Conservation (phyloP, 2,113 vertebrate species). For the Salvelinus fontinalis region DNA sequence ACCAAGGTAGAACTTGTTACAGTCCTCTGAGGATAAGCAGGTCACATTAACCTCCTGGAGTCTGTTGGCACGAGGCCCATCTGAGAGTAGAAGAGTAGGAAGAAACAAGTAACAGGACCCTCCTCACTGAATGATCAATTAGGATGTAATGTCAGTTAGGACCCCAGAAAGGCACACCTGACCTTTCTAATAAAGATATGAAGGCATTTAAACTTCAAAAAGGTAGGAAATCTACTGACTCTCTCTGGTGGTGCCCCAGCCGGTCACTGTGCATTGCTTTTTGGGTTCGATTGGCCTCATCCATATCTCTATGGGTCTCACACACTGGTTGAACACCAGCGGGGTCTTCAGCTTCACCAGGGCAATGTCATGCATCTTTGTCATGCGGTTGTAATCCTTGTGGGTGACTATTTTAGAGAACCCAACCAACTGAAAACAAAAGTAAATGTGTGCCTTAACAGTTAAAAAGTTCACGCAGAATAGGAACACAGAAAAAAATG, state of each 20-base stretch:
- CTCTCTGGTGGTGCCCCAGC: constrained; percentile 72
- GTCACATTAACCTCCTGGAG: constrained; percentile 77
- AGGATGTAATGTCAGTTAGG: background rate
- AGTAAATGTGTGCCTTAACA: too few relatives aligned
- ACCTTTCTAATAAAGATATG: background rate
- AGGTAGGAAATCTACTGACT: constrained; percentile 45
- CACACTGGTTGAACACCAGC: constrained; percentile 52
- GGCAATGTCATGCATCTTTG: constrained; percentile 63
- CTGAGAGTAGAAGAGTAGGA: constrained; percentile 33
- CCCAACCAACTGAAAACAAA: constrained; percentile 31
- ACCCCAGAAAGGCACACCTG: background rate
- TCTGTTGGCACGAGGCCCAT: constrained; percentile 49
- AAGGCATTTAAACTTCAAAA: background rate
- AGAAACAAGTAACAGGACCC: background rate
- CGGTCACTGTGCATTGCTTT: constrained; percentile 66
- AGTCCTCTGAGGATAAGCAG: constrained; percentile 40
- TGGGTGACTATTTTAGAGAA: constrained; percentile 58
- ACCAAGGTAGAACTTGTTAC: constrained; percentile 51
- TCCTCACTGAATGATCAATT: background rate
- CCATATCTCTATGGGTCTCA: constrained; percentile 66
- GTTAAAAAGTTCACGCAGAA: background rate
- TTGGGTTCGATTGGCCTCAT: constrained; percentile 2
- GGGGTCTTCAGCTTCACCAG: constrained; percentile 63
- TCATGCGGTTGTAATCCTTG: constrained; percentile 44
- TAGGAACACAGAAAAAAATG: background rate